These are phyloP conservation scores for Ametastegia equiseti DNA, from an alignment of 2,888 invertebrate genomes.

Conservation along the genomic window DNA sequence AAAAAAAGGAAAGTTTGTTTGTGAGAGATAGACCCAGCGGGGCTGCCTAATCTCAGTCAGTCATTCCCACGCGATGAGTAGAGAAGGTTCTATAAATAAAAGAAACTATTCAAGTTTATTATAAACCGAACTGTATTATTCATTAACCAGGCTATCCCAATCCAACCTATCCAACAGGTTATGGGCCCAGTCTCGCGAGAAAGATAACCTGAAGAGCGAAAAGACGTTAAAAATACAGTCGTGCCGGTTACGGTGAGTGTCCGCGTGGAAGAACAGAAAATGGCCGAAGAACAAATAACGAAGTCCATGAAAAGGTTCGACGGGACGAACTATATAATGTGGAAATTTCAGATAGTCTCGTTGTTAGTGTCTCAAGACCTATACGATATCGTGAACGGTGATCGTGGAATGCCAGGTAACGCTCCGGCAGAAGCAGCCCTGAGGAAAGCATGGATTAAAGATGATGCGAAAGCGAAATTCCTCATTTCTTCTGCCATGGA, in stretches of 20 bases:
- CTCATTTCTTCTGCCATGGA: neutral
- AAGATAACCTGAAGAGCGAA: neutral
- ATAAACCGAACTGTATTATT: too few species aligned
- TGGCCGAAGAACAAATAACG: neutral
- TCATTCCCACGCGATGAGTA: too few species aligned
- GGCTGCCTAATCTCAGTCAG: too few species aligned
- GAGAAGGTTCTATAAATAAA: too few species aligned
- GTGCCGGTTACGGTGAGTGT: neutral
- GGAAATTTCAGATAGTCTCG: conserved; percentile 54
- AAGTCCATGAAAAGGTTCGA: conserved; percentile 47
- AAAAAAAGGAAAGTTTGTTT: too few species aligned
- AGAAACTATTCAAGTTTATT: too few species aligned
- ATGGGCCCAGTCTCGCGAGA: conserved; percentile 19
- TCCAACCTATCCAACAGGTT: conserved; percentile 20
- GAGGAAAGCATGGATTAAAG: conserved; percentile 51
- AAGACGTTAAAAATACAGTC: too few species aligned
- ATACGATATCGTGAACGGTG: conserved; percentile 18
- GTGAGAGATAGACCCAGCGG: too few species aligned
- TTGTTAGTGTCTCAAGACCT: conserved; percentile 50
- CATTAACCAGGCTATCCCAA: too few species aligned
- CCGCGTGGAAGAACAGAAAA: neutral
- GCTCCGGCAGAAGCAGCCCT: conserved; percentile 31
- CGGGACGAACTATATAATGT: conserved; percentile 54
- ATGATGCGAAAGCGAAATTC: conserved; percentile 51
- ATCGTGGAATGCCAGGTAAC: conserved; percentile 10